These are phyloP conservation scores for Drosophila murphyi DNA, from an alignment of 1,140 invertebrate species.

Conservation along the genomic window DNA sequence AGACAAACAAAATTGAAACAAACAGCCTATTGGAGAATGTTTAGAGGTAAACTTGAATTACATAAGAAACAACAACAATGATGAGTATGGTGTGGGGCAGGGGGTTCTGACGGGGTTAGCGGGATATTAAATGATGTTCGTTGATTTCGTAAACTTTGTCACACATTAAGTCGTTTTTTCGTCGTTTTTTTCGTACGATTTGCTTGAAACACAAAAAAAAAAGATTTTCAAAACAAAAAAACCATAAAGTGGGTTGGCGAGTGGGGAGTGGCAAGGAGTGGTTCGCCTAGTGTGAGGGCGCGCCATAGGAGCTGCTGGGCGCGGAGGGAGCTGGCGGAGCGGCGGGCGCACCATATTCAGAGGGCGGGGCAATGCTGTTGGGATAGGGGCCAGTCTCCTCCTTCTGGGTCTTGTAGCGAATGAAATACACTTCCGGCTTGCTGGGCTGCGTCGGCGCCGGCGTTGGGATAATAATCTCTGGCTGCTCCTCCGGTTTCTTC, in stretches of 20 bases:
- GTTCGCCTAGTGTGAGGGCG: conserved; percentile 70
- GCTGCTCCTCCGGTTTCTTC: conserved; percentile 93
- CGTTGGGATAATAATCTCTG: conserved; percentile 91
- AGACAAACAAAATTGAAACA: conserved; percentile 80
- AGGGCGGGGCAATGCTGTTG: conserved; percentile 85
- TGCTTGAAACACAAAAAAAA: conserved; percentile 52
- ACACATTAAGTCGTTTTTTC: conserved; percentile 62
- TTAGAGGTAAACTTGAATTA: conserved; percentile 67
- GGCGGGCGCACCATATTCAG: conserved; percentile 85
- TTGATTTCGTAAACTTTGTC: conserved; percentile 72
- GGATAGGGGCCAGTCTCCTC: conserved; percentile 85
- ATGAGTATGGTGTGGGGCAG: conserved; percentile 3
- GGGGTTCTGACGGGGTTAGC: background rate
- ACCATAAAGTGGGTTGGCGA: conserved; percentile 37
- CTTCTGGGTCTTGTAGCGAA: conserved; percentile 92
- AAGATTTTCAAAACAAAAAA: conserved; percentile 38
- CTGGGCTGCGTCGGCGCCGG: conserved; percentile 91
- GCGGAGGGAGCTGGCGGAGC: conserved; percentile 78
- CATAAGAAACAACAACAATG: conserved; percentile 59
- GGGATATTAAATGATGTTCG: conserved; percentile 1
- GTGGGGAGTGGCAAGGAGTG: background rate
- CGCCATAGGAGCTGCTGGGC: conserved; percentile 81
- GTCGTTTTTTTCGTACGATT: conserved; percentile 21
- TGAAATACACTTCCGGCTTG: conserved; percentile 95
- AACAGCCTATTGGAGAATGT: conserved; percentile 75